Percentiles rank a stretch among this genome's conserved stretches.
These are phyloP conservation scores for Sesamia inferens DNA, from an alignment of 2,888 invertebrate genomes.

Conservation along the genomic window DNA sequence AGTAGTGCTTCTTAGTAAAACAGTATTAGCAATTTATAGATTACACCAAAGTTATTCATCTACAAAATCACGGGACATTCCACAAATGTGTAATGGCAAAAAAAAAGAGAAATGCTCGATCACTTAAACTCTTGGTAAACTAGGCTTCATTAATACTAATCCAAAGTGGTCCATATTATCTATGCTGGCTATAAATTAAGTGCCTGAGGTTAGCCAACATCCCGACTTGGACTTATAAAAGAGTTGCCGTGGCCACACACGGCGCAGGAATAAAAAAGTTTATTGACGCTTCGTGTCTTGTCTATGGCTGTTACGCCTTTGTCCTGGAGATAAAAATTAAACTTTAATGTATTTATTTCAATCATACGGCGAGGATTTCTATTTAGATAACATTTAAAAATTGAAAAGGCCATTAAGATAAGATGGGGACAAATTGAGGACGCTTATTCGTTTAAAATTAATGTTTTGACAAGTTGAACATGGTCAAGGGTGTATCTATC, in stretches of 20 bases:
- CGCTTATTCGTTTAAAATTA: neutral
- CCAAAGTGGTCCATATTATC: conserved; percentile 76
- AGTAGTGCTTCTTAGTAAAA: too few relatives aligned
- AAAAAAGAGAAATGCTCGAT: too few relatives aligned
- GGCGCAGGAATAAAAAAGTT: conserved; percentile 66
- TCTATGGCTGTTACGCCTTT: conserved; percentile 58
- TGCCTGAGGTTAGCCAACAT: conserved; percentile 77
- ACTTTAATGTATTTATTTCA: conserved; percentile 61
- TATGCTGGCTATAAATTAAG: conserved; percentile 78
- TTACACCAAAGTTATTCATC: too few relatives aligned
- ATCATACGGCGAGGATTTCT: conserved; percentile 58
- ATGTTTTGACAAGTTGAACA: conserved; percentile 26
- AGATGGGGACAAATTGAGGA: conserved; percentile 37
- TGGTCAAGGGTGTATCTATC: neutral
- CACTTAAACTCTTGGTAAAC: conserved; percentile 65
- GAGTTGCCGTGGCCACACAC: conserved; percentile 79
- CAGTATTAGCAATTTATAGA: too few relatives aligned
- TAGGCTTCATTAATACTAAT: conserved; percentile 76
- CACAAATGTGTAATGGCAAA: too few relatives aligned
- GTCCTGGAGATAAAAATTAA: conserved; percentile 62
- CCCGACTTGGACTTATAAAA: conserved; percentile 70
- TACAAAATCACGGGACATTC: too few relatives aligned
- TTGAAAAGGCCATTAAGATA: conserved; percentile 56
- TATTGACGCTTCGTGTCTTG: conserved; percentile 63
- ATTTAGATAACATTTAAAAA: conserved; percentile 54